Evolutionary conservation across 2,888 invertebrate genomes (phyloP).

Genomic region (Drosophila anomelani): DNA sequence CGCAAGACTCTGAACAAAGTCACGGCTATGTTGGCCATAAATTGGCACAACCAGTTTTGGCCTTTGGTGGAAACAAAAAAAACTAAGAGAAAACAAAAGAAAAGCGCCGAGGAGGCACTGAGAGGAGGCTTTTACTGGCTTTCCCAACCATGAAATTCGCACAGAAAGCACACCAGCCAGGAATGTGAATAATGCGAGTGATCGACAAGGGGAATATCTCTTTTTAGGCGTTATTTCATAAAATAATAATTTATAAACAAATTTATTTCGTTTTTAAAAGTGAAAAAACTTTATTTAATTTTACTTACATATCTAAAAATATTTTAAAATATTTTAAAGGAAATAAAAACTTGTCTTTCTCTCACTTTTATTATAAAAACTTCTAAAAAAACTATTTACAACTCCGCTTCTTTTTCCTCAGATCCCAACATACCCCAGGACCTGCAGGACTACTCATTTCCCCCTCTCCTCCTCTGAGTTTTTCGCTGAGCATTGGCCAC

Average conservation of each 20-base stretch:
- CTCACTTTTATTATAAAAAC: neutral
- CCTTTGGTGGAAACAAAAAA: slow-evolving; percentile 51
- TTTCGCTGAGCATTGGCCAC: slow-evolving; percentile 30
- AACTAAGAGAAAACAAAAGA: slow-evolving; percentile 55
- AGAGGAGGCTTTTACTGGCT: slow-evolving; percentile 65
- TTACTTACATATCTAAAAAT: too few relatives aligned
- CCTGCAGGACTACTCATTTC: slow-evolving; percentile 1
- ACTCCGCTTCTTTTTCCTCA: neutral
- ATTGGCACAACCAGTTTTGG: slow-evolving; percentile 62
- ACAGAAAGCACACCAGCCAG: slow-evolving; percentile 15
- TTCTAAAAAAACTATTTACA: rapidly evolving
- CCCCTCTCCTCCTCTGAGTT: neutral
- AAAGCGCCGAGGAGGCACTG: slow-evolving; percentile 48
- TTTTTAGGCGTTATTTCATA: too few relatives aligned
- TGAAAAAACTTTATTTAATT: too few relatives aligned
- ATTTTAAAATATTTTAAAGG: neutral
- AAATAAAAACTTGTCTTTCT: neutral
- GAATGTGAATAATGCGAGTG: slow-evolving; percentile 1
- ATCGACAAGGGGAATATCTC: slow-evolving; percentile 8
- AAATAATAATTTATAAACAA: too few relatives aligned
- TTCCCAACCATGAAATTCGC: slow-evolving; percentile 62
- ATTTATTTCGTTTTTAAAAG: neutral
- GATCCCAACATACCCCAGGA: slow-evolving; percentile 20
- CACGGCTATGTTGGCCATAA: slow-evolving; percentile 59
- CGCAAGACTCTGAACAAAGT: slow-evolving; percentile 49